Evolutionary conservation across 1,140 invertebrate species (phyloP).

Genomic region (Meloidogyne hapla): DNA sequence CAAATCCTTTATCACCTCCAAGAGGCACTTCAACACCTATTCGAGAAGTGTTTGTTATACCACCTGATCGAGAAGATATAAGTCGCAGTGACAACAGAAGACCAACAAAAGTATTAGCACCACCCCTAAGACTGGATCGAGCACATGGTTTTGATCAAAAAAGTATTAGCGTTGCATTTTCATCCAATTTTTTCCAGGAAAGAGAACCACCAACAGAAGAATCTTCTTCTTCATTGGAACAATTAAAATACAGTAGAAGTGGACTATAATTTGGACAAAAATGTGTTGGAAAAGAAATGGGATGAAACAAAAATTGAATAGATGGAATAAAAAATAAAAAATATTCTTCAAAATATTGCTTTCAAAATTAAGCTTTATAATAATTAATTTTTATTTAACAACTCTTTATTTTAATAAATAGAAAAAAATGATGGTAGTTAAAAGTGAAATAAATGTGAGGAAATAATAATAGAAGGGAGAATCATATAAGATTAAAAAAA

Average conservation of each 20-base stretch:
- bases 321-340: not conserved
- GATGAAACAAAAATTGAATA: not conserved
- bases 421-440: too few relatives aligned
- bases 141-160: slow-evolving; percentile 30
- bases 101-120: slow-evolving; percentile 17
- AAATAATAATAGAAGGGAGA: too few relatives aligned
- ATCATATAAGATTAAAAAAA: too few relatives aligned
- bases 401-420: too few relatives aligned
- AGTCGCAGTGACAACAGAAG: slow-evolving; percentile 14
- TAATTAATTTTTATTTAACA: too few relatives aligned
- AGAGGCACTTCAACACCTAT: slow-evolving; percentile 62
- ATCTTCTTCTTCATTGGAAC: not conserved
- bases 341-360: too few relatives aligned
- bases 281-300: not conserved
- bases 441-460: too few relatives aligned
- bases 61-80: slow-evolving; percentile 10
- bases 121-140: slow-evolving; percentile 22
- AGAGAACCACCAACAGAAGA: not conserved
- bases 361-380: too few relatives aligned
- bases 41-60: slow-evolving; percentile 29
- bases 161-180: slow-evolving; percentile 9
- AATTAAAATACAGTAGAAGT: slow-evolving; percentile 14
- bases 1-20: slow-evolving; percentile 63
- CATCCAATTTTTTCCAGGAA: slow-evolving; percentile 24
- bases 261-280: slow-evolving; percentile 3